Evolutionary conservation across 2,113 vertebrate species (phyloP).

Genomic region (Calypte anna): DNA sequence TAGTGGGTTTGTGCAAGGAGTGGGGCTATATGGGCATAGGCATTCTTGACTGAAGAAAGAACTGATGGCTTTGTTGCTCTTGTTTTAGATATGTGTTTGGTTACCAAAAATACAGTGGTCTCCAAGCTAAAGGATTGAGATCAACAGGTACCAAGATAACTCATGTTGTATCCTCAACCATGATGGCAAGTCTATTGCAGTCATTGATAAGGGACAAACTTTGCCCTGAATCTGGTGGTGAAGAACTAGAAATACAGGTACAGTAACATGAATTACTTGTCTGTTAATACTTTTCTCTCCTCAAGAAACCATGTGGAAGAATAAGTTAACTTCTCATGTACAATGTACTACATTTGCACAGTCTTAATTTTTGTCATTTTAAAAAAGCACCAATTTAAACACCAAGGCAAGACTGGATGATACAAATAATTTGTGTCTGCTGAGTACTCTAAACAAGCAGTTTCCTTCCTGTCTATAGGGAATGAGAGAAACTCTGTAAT

Average conservation of each 20-base stretch:
- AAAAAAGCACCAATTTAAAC: background rate
- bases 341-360: background rate
- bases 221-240: constrained; percentile 74
- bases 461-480: background rate
- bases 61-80: background rate
- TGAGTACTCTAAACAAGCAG: background rate
- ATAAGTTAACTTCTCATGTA: background rate
- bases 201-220: constrained; percentile 85
- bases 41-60: background rate
- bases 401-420: background rate
- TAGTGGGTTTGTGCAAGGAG: background rate
- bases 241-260: constrained; percentile 88
- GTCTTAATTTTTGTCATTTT: background rate
- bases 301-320: background rate
- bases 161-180: constrained; percentile 84
- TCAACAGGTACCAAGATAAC: constrained; percentile 75
- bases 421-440: background rate
- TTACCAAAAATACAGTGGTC: constrained; percentile 84
- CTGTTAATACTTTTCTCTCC: background rate
- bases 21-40: background rate
- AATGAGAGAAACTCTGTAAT: background rate
- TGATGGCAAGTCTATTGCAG: constrained; percentile 79
- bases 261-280: background rate
- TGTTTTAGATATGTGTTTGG: constrained; percentile 88
- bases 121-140: constrained; percentile 86